Base-by-base conservation (phyloP, 2,797 vertebrate species). In the Sebastes goodei region DNA sequence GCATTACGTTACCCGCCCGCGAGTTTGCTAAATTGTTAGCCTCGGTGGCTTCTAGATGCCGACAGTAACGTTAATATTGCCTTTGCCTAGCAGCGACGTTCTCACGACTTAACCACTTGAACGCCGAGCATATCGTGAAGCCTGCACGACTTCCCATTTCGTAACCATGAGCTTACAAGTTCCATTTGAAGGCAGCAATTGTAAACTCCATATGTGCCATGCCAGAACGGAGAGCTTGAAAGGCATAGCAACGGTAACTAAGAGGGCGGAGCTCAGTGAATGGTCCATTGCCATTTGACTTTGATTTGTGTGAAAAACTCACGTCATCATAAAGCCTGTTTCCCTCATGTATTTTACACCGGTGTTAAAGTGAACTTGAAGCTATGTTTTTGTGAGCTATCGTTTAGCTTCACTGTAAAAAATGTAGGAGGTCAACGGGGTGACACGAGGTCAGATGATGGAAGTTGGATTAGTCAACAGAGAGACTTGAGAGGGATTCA, bases 401-500 rank as follows among this genome's bases (percentile, higher is more conserved):
- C 73, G 76, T 88, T 91, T 67, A n/a, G 67, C 55, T 81, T 65
- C 33, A 23, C 27, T 74, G 23, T 78, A 55, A 70, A 70, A 35
- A 70, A 33, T n/a, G 3, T 6, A 59, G 64, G 52, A 83, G 64
- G 80, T 79, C n/a, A 71, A 4, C 2, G 8, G 71, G 81, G 76
- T 81, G 29, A 89, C 42, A 55, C 2, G 10, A 73, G 83, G 83
- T 85, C 76, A 75, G 63, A 57, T 81, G 70, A 83, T 81, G 82
- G 80, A 80, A 56, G 76, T 20, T 88, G 77, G 74, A 88, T 81
- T 80, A 33, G 71, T 82, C 68, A 70, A 52, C 69, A 67, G 55
- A 79, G 52, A 75, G 82, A 83, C 72, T 57, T 49, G 60, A 75
- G 82, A 82, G 83, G 55, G 68, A 85, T 78, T 88, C 46, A 57